These are phyloP conservation scores for Misgurnus mizolepis DNA, from an alignment of 2,113 vertebrate genomes.

Conservation along the genomic window DNA sequence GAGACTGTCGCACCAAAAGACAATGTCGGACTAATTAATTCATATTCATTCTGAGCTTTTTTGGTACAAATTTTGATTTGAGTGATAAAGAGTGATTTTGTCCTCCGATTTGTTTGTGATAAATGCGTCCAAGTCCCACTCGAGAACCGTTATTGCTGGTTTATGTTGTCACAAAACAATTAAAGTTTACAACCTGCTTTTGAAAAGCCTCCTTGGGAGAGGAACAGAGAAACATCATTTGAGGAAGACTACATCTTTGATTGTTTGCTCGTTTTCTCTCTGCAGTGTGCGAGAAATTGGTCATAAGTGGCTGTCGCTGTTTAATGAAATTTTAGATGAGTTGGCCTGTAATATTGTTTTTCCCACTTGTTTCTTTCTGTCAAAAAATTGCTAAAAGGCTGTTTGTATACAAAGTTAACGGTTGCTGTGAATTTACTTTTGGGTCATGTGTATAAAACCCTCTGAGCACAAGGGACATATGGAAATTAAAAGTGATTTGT, in stretches of 20 bases:
- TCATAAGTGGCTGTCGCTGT: conserved; percentile 20
- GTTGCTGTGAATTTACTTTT: too few relatives aligned
- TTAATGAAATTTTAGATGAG: conserved; percentile 18
- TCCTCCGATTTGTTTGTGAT: conserved; percentile 1
- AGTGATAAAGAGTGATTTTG: conserved; percentile 12
- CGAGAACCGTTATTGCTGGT: conserved; percentile 28
- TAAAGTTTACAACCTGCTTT: background rate
- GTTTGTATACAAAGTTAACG: background rate
- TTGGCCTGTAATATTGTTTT: background rate
- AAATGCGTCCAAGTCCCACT: conserved; percentile 24
- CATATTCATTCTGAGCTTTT: too few relatives aligned
- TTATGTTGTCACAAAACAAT: conserved; percentile 38
- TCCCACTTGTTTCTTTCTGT: background rate
- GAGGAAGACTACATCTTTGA: conserved; percentile 28
- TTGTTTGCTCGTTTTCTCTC: background rate
- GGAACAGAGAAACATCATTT: conserved; percentile 26
- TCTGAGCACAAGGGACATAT: too few relatives aligned
- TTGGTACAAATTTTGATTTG: background rate
- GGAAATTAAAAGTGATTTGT: too few relatives aligned
- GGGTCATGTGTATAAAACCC: too few relatives aligned
- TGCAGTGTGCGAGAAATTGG: background rate
- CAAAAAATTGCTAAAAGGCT: background rate
- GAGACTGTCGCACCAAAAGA: too few relatives aligned
- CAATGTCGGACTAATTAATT: too few relatives aligned
- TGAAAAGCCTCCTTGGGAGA: background rate